Evolutionary conservation across 1,140 invertebrate genomes (phyloP), one percentile per base, ranked within the genome.

Genomic region (Contarinia nasturtii): DNA sequence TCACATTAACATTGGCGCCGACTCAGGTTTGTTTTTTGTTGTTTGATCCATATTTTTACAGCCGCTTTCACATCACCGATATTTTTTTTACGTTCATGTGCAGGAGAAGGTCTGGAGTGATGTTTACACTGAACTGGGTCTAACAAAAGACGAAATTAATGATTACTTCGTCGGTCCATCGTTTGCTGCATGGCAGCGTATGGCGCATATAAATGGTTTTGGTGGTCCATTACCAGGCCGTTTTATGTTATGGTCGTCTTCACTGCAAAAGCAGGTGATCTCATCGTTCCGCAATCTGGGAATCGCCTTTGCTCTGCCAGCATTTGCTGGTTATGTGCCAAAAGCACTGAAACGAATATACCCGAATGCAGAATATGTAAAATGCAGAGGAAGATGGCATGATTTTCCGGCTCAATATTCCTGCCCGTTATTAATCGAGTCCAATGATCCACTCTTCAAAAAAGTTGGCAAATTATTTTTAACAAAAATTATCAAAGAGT

Each of bases 181-280:
- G 2, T 97, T 95, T 65, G 69, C 93, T n/a, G 80, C 91, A 27
- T 96, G 92, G 92, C 70, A 80, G 7, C 69, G 91, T 57, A 97
- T 97, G 92, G 92, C 92, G 7, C 96, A 97, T 60, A 74, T 97
- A 4, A 74, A 82, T 40, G 80, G 80, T 1, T 95, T 85, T 81
- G 88, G 77, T 14, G 91, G 90, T 7, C 86, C 88, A 0, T 61
- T 94, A 10, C 67, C 72, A 2, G 46, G 68, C 33, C 64, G 67
- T 4, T 94, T 86, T 81, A 77, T 84, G 51, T 55, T 71, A 2
- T 58, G 68, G 7, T 80, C 84, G 46, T 57, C 82, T 12, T 49
- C 57, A 1, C 66, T 94, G 34, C 87, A 94, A 56, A 76, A 83
- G 50, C 63, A 69, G 51, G 86, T 95, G 15, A 58, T 94, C 0